Evolutionary conservation across 2,113 vertebrate genomes (phyloP), one percentile per base, ranked within the genome.

Genomic region (Leucopternis melanops): DNA sequence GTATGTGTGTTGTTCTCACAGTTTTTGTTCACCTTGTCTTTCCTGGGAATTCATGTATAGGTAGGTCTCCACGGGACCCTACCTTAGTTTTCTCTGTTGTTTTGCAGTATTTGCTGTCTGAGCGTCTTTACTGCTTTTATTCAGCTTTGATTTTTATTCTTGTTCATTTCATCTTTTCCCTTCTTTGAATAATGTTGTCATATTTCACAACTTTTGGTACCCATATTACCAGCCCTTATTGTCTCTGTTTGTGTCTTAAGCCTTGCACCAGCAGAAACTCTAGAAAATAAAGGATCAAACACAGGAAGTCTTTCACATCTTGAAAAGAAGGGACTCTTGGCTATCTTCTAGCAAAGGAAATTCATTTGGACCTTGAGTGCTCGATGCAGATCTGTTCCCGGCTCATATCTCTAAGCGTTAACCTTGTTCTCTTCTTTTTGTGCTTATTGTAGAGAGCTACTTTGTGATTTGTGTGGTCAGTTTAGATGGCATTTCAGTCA

Each of bases 341-440:
- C 22, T 13, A 2, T 23, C 50, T 69, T 40, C 7, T 13, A 31
- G 58, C n/a, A 38, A 31, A 49, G 44, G 55, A 21, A 26, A 5
- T 89, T 4, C 1, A 4, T 34, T 29, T 50, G 44, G 61, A 32
- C 63, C 12, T 36, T 9, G 61, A 18, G 6, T 9, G 44, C 50
- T 70, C 47, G 5, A 1, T 20, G n/a, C 67, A 69, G 36, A 22
- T 20, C n/a, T 90, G 31, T 38, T 70, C 16, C 70, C 52, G 36
- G 45, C 21, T 47, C 31, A 0, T 34, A 4, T 1, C 63, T 70
- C 25, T 1, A 62, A 44, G 21, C 5, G 0, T 29, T 73, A 45
- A 9, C 26, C 26, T 40, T 15, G 6, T 31, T 54, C 72, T 40
- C 42, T 32, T 45, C 42, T 42, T 8, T 29, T 26, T 18, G 11